phyloP scores from a whole-genome alignment of 2,113 vertebrate genomes.

The Rattus norvegicus region DNA sequence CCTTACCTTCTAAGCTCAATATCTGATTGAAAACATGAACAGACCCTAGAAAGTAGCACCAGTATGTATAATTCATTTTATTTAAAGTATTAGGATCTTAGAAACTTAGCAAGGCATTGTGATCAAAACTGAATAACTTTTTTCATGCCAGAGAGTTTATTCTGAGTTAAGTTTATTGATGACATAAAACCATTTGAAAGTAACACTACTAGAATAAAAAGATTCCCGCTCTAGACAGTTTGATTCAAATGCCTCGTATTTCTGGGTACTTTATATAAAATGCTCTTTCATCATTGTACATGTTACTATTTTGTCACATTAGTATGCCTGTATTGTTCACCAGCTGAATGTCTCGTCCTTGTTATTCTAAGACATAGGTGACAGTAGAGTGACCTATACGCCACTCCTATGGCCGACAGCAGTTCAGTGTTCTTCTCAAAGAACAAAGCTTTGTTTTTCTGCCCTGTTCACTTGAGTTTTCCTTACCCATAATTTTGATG shows the following conservation, averaged over 20 bases:
- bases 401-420: slow-evolving; percentile 36
- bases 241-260: slow-evolving; percentile 64
- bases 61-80: background rate
- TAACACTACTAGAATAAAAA: background rate
- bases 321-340: slow-evolving; percentile 77
- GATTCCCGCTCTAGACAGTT: background rate
- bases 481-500: background rate
- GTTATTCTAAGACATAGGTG: slow-evolving; percentile 74
- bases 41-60: background rate
- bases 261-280: slow-evolving; percentile 81
- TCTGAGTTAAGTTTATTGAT: background rate
- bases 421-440: slow-evolving; percentile 63
- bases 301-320: slow-evolving; percentile 78
- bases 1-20: slow-evolving; percentile 37
- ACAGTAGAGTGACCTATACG: slow-evolving; percentile 59
- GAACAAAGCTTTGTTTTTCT: background rate
- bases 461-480: slow-evolving; percentile 4
- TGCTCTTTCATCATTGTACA: slow-evolving; percentile 73
- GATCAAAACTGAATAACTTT: background rate
- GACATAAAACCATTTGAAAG: slow-evolving; percentile 44
- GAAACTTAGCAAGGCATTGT: slow-evolving; percentile 29
- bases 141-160: slow-evolving; percentile 34
- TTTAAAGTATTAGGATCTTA: background rate
- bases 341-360: slow-evolving; percentile 78
- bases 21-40: background rate